Base-by-base conservation (phyloP, 2,113 vertebrate species). In the chimpanzee (Pan troglodytes) region DNA sequence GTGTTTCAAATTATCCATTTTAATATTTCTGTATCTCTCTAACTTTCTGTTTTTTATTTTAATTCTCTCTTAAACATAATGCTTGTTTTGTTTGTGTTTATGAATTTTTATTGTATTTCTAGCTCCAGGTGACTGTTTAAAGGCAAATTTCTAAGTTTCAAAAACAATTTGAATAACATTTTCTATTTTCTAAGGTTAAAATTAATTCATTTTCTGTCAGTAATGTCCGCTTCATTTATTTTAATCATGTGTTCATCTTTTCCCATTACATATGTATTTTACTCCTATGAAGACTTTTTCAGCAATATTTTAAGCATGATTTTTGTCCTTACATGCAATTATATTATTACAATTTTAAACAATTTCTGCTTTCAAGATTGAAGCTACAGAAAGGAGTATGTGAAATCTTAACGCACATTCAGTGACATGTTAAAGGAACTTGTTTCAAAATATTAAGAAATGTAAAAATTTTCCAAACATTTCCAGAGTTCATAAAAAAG, bases 301-400 rank as follows among this genome's bases (percentile, higher is more conserved):
- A 85, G 50, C 2, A 90, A 57, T 27, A 68, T 82, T 55, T 73
- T 43, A 79, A 72, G 38, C 17, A 38, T 82, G 73, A 73, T 57
- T 86, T 87, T 90, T 59, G 72, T n/a, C 5, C 4, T 82, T 93
- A 48, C 8, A 38, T 43, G 40, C 25, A 23, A 48, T 84, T 88
- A 57, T 52, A 67, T 79, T 61, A 83, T 45, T 88, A 16, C 23
- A 57, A 43, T 97, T 90, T 97, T 50, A 82, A 84, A 81, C 30
- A 50, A 68, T 85, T 96, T 94, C 48, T 82, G 22, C 70, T 88
- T 83, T 96, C 30, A 92, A 95, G 38, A 78, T 68, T 76, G 59
- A 92, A 88, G 32, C 3, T 20, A 72, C 17, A 38, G 57, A 57
- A 87, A 38, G 40, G 95, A 94, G 35, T 73, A 55, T 27, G 8